Evolutionary conservation across 2,113 vertebrate genomes (phyloP).

Genomic region (Heloderma charlesbogerti): DNA sequence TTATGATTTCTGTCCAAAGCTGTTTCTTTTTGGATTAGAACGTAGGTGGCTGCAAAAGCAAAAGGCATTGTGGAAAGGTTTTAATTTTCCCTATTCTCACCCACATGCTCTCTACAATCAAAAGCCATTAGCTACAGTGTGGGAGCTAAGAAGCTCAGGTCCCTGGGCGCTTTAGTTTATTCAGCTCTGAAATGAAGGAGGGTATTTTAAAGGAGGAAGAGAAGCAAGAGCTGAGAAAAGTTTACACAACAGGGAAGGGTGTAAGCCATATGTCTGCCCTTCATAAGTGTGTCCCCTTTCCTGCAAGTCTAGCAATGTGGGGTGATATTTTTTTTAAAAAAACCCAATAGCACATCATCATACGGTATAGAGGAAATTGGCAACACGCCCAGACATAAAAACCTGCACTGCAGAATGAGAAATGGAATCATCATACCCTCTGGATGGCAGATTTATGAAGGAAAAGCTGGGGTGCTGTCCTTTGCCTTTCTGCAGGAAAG

Average conservation of each 20-base stretch:
- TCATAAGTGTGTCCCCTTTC: background rate
- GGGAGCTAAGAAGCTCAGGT: background rate
- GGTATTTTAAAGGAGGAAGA: background rate
- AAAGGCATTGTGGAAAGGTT: conserved; percentile 23
- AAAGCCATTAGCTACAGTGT: background rate
- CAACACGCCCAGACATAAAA: rapidly evolving
- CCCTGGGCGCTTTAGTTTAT: background rate
- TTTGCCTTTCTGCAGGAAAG: background rate
- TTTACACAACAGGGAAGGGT: background rate
- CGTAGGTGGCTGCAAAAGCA: conserved; percentile 15
- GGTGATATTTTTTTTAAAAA: background rate
- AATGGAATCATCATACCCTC: background rate
- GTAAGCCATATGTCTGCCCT: background rate
- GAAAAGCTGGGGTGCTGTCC: background rate
- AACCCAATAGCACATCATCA: background rate
- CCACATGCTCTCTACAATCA: conserved; percentile 1
- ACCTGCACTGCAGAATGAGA: rapidly evolving
- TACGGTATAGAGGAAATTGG: background rate
- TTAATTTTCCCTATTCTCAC: conserved; percentile 16
- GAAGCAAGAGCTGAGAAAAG: background rate
- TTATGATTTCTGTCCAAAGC: conserved; percentile 12
- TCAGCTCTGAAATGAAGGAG: background rate
- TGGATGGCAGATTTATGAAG: background rate
- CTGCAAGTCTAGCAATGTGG: background rate
- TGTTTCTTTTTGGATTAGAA: background rate